Conservation (phyloP, 2,797 vertebrate genomes). For the Taeniopygia guttata region DNA sequence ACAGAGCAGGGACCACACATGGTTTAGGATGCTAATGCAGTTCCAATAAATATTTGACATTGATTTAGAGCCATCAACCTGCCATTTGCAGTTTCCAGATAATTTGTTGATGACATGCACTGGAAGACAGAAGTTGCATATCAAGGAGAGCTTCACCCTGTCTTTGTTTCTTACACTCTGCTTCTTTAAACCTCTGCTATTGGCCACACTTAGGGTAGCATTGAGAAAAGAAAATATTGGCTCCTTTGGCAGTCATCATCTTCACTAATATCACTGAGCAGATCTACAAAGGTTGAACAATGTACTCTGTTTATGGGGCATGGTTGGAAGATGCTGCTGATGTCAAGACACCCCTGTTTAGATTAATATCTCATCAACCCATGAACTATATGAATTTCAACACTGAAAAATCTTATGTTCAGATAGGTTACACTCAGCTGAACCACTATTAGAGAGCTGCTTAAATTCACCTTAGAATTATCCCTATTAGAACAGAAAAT, state of each 20-base stretch:
- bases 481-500: neutral
- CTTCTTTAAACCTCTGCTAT: neutral
- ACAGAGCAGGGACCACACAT: neutral
- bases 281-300: neutral
- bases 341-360: neutral
- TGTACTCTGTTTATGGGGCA: neutral
- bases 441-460: neutral
- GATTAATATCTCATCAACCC: neutral
- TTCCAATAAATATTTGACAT: neutral
- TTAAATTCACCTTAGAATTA: neutral
- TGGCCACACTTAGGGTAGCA: neutral
- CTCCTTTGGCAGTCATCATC: neutral
- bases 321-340: neutral
- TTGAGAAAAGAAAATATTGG: neutral
- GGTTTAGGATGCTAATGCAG: neutral
- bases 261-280: neutral
- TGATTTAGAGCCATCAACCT: neutral
- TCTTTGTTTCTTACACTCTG: neutral
- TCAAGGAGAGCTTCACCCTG: neutral
- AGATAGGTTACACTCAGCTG: neutral
- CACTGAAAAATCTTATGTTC: neutral
- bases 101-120: neutral
- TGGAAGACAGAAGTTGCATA: neutral
- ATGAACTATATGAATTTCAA: neutral
- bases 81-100: neutral